Percentiles rank a stretch among this genome's conserved stretches.
phyloP scores from a whole-genome alignment of 2,113 vertebrate genomes.

The Neomonachus schauinslandi region DNA sequence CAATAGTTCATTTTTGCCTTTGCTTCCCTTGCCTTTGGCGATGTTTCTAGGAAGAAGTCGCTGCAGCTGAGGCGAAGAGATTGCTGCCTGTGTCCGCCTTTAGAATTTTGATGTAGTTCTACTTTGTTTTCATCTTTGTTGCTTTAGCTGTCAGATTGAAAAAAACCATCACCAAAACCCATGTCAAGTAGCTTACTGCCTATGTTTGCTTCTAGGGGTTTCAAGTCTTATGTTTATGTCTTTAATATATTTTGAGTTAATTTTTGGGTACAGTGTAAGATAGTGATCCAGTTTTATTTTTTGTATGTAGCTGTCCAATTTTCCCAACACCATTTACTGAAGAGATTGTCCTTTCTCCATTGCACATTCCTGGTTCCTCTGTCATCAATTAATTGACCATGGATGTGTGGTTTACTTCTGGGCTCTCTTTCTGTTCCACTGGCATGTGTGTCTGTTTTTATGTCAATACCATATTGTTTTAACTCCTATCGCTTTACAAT shows the following conservation, averaged over 20 bases:
- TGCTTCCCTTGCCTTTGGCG: too few species aligned
- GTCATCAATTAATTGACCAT: neutral
- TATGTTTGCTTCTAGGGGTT: neutral
- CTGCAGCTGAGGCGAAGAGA: too few species aligned
- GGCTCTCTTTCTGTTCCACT: neutral
- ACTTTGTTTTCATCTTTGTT: neutral
- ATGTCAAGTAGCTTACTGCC: neutral
- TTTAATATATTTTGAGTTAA: neutral
- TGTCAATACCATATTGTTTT: neutral
- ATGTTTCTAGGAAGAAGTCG: too few species aligned
- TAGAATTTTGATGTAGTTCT: neutral
- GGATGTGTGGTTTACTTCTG: neutral
- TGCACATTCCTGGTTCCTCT: neutral
- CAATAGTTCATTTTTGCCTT: too few species aligned
- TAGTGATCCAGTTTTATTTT: neutral
- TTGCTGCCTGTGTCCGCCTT: too few species aligned
- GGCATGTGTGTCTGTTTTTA: neutral
- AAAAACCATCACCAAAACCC: neutral
- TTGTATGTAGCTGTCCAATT: neutral
- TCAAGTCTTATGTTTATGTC: neutral
- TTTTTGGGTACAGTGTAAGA: neutral
- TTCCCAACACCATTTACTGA: neutral
- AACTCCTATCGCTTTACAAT: neutral
- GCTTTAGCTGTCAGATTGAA: neutral
- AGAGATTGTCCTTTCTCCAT: neutral